Evolutionary conservation across 2,113 vertebrate species (phyloP).

Genomic region (Lycaon pictus): DNA sequence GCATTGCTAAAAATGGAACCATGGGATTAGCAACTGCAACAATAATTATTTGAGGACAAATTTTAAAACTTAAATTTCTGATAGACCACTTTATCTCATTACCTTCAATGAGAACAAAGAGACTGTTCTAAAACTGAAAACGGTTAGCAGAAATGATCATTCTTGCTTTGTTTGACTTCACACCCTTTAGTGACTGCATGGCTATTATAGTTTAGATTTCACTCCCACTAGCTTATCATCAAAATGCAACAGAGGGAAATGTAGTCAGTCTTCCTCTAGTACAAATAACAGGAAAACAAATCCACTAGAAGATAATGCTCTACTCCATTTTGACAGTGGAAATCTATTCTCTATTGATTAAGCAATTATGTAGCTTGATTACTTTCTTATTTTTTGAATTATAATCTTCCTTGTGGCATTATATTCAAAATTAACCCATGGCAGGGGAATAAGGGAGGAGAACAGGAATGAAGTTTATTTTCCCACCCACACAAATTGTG

Average conservation of each 20-base stretch:
- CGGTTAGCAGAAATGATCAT: background rate
- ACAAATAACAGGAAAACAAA: background rate
- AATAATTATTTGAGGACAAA: background rate
- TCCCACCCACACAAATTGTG: constrained; percentile 6
- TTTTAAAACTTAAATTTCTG: background rate
- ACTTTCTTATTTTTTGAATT: constrained; percentile 53
- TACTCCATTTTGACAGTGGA: background rate
- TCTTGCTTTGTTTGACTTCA: background rate
- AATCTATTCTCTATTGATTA: background rate
- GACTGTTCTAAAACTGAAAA: constrained; percentile 23
- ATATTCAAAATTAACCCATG: constrained; percentile 51
- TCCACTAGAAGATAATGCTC: background rate
- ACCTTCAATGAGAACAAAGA: background rate
- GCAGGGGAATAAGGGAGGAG: constrained; percentile 6
- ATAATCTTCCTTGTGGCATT: constrained; percentile 15
- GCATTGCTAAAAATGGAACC: background rate
- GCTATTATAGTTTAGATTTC: background rate
- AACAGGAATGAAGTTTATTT: background rate
- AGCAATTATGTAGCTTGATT: background rate
- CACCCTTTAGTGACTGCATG: background rate
- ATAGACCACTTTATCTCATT: background rate
- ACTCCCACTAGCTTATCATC: background rate
- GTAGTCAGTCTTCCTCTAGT: background rate
- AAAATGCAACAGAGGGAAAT: constrained; percentile 5
- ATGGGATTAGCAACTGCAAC: background rate